Percentiles rank a stretch among this genome's conserved stretches.
Evolutionary conservation across 2,797 vertebrate species (phyloP).

Genomic region (Euphonia xanthogaster): DNA sequence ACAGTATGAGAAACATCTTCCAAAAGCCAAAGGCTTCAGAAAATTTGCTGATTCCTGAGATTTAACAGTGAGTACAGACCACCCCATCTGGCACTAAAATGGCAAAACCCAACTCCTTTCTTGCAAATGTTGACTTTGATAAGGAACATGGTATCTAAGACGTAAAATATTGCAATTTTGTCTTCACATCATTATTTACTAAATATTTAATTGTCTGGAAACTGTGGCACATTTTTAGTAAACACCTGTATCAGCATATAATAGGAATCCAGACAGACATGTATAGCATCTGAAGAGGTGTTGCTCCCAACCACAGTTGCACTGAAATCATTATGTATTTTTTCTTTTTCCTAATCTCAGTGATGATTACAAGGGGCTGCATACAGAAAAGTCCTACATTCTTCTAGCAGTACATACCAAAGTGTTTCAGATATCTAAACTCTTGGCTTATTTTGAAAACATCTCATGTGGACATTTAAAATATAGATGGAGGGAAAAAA

Average conservation of each 20-base stretch:
- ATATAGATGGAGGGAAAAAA: not conserved
- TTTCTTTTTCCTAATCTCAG: not conserved
- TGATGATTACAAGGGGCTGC: not conserved
- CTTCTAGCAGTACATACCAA: not conserved
- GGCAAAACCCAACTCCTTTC: not conserved
- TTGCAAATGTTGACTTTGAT: not conserved
- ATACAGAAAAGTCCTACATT: not conserved
- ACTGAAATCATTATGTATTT: not conserved
- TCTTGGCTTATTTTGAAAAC: not conserved
- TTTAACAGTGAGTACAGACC: not conserved
- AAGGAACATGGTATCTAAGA: not conserved
- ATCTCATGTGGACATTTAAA: not conserved
- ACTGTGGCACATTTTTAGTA: not conserved
- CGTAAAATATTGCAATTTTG: not conserved
- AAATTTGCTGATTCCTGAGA: not conserved
- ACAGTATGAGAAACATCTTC: not conserved
- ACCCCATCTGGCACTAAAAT: not conserved
- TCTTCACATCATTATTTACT: not conserved
- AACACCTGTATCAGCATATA: not conserved
- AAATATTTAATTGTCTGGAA: not conserved
- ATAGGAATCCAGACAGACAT: not conserved
- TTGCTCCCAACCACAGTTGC: not conserved
- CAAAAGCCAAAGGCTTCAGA: not conserved
- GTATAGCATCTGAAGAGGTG: not conserved
- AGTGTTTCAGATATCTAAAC: not conserved